Evolutionary conservation across 2,113 vertebrate genomes (phyloP).

Genomic region (Thomomys bottae): DNA sequence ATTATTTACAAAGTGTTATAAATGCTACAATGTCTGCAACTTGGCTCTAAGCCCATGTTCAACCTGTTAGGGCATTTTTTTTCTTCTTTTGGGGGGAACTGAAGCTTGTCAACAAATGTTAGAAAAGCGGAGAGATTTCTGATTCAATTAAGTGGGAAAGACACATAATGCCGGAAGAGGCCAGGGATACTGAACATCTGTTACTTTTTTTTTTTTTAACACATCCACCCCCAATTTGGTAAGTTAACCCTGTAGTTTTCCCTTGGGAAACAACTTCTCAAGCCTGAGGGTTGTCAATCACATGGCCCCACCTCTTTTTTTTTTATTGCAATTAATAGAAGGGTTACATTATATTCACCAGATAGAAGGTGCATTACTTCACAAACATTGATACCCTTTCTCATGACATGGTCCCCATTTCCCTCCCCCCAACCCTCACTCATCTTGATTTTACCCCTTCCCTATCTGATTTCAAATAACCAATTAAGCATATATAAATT

Average conservation of each 20-base stretch:
- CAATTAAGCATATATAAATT: too few relatives aligned
- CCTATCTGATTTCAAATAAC: too few relatives aligned
- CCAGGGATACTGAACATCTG: neutral
- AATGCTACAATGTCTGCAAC: neutral
- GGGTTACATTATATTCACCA: too few relatives aligned
- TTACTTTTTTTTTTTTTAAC: neutral
- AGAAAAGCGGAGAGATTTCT: slow-evolving; percentile 26
- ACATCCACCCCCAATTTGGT: neutral
- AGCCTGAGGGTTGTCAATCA: neutral
- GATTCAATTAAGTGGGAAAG: slow-evolving; percentile 15
- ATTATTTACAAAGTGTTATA: neutral
- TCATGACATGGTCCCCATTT: too few relatives aligned
- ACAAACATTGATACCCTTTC: too few relatives aligned
- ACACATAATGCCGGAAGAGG: neutral
- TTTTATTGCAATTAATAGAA: too few relatives aligned
- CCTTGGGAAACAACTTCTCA: neutral
- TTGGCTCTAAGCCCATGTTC: neutral
- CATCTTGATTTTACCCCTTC: too few relatives aligned
- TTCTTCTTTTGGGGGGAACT: neutral
- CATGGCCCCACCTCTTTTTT: neutral
- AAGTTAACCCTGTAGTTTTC: neutral
- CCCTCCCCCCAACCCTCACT: too few relatives aligned
- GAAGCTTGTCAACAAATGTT: neutral
- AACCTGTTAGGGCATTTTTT: neutral
- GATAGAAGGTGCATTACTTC: too few relatives aligned